phyloP scores from a whole-genome alignment of 2,888 invertebrate genomes.

The Ceraclea dissimilis region DNA sequence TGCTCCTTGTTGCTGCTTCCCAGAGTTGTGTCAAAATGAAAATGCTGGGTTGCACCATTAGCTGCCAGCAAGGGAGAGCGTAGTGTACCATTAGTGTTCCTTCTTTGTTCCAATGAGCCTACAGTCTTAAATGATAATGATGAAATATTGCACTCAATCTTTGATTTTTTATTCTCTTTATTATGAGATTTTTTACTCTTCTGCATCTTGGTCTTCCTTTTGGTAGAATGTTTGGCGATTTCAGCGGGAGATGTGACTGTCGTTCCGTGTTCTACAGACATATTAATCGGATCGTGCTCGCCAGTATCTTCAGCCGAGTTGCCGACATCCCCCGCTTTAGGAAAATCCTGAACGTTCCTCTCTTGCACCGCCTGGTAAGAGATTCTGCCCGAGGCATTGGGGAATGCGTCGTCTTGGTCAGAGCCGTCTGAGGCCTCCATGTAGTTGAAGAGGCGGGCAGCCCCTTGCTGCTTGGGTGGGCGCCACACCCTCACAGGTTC shows the following conservation, averaged over 20 bases:
- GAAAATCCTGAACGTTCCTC: slow-evolving; percentile 49
- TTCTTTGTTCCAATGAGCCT: slow-evolving; percentile 34
- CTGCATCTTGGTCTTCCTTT: slow-evolving; percentile 22
- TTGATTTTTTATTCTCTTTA: slow-evolving; percentile 28
- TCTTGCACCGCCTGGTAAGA: slow-evolving; percentile 14
- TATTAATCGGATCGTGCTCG: slow-evolving; percentile 21
- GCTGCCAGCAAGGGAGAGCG: slow-evolving; percentile 31
- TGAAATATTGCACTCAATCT: slow-evolving; percentile 42
- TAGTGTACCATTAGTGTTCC: slow-evolving; percentile 39
- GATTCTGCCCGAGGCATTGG: slow-evolving; percentile 31
- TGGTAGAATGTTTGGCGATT: slow-evolving; percentile 30
- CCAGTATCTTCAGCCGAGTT: slow-evolving; percentile 32
- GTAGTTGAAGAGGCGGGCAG: slow-evolving; percentile 63
- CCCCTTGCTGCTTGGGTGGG: slow-evolving; percentile 49
- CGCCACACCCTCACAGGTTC: slow-evolving; percentile 33
- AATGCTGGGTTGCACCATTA: slow-evolving; percentile 27
- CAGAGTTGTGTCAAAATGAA: slow-evolving; percentile 13
- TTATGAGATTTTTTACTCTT: slow-evolving; percentile 25
- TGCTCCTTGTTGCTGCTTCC: neutral
- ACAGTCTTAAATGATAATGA: slow-evolving; percentile 39
- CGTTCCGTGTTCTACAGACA: slow-evolving; percentile 26
- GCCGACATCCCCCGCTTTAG: slow-evolving; percentile 54
- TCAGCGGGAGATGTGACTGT: slow-evolving; percentile 41
- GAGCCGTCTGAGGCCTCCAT: slow-evolving; percentile 64
- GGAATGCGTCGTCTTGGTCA: slow-evolving; percentile 27